Evolutionary conservation across 2,113 vertebrate species (phyloP).

Genomic region (Pedetes capensis): DNA sequence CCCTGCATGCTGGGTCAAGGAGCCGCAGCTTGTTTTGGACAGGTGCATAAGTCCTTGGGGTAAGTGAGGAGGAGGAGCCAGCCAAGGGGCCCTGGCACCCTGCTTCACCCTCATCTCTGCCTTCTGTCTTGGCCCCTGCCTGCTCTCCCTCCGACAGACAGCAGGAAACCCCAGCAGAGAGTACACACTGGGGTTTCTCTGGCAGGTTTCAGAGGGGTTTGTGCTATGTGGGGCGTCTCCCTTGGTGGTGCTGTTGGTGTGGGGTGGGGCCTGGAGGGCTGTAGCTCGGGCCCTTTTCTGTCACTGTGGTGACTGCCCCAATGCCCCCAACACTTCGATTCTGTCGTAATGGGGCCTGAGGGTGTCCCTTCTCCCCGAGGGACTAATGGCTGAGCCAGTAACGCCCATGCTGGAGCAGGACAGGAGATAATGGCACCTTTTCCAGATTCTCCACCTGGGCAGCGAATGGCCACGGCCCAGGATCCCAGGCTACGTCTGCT

Average conservation of each 20-base stretch:
- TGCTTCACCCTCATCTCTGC: not conserved
- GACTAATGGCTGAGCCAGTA: not conserved
- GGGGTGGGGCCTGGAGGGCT: not conserved
- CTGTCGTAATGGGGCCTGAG: not conserved
- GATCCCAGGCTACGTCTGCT: too few species aligned
- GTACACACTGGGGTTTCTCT: not conserved
- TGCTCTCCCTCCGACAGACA: not conserved
- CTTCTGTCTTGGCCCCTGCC: not conserved
- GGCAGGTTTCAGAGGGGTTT: not conserved
- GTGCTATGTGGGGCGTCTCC: not conserved
- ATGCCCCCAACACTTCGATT: not conserved
- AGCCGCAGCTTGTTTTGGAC: not conserved
- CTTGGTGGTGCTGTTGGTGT: not conserved
- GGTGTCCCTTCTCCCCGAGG: not conserved
- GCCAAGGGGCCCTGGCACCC: not conserved
- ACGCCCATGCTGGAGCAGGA: not conserved
- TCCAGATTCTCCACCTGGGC: not conserved
- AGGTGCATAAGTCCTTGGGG: not conserved
- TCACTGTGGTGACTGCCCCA: not conserved
- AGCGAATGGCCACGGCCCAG: not conserved
- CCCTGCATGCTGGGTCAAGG: not conserved
- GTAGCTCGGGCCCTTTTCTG: not conserved
- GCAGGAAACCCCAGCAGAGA: not conserved
- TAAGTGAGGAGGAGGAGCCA: conserved; percentile 7
- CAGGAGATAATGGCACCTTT: not conserved